Percentiles rank a stretch among this genome's conserved stretches.
Conservation (phyloP, 2,888 invertebrate species). For the Priapulus caudatus region DNA sequence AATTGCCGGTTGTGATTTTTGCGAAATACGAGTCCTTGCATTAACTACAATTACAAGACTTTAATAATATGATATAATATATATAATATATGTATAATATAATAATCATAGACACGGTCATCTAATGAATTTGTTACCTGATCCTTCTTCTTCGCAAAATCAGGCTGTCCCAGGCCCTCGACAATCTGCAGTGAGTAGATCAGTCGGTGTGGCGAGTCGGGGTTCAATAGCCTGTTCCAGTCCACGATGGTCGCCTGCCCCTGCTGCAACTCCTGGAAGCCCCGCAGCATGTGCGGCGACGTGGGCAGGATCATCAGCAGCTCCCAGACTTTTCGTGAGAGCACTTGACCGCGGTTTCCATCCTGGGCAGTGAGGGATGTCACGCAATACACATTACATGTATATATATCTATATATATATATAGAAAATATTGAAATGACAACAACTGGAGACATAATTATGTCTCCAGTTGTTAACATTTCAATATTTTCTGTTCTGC, state of each 20-base stretch:
- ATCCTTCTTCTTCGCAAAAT: conserved; percentile 12
- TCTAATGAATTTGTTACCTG: too few relatives aligned
- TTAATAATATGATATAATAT: too few relatives aligned
- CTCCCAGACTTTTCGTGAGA: conserved; percentile 87
- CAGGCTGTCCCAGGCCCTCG: conserved; percentile 50
- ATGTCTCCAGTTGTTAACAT: too few relatives aligned
- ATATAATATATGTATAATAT: too few relatives aligned
- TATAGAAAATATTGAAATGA: too few relatives aligned
- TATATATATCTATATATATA: too few relatives aligned
- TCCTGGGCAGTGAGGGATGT: not conserved
- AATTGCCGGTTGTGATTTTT: too few relatives aligned
- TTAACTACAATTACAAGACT: too few relatives aligned
- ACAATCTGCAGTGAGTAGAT: conserved; percentile 91
- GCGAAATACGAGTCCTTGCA: too few relatives aligned
- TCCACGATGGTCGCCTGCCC: conserved; percentile 17
- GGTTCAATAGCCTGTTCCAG: conserved; percentile 58
- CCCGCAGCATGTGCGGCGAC: conserved; percentile 68
- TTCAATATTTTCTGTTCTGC: too few relatives aligned
- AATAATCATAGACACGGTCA: too few relatives aligned
- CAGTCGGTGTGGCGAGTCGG: conserved; percentile 77
- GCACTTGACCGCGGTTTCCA: conserved; percentile 53
- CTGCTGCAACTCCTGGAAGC: conserved; percentile 59
- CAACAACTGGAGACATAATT: too few relatives aligned
- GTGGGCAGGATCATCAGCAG: conserved; percentile 80
- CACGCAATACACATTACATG: not conserved